Evolutionary conservation across 1,140 invertebrate species (phyloP).

Genomic region (Cydia splendana): DNA sequence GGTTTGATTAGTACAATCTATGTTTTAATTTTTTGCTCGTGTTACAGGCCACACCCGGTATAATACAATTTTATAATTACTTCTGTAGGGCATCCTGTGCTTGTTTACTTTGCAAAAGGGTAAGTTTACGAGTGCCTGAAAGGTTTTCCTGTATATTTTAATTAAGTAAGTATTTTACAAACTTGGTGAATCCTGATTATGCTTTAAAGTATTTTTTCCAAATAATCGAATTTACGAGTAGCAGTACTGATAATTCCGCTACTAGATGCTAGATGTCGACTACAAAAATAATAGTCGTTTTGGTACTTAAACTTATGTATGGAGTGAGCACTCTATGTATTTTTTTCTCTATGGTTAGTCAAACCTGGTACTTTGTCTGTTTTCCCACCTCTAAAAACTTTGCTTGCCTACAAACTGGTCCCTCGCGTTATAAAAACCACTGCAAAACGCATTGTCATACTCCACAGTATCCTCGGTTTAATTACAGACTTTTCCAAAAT

Average conservation of each 20-base stretch:
- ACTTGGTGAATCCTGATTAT: background rate
- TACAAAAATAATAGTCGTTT: no score
- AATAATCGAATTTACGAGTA: no score
- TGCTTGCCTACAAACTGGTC: background rate
- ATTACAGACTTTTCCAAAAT: constrained; percentile 53
- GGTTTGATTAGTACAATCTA: no score
- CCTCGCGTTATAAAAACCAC: background rate
- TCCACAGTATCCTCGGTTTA: constrained; percentile 10
- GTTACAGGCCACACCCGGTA: no score
- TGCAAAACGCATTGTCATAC: background rate
- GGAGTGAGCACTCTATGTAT: no score
- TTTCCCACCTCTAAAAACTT: background rate
- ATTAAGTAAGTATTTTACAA: background rate
- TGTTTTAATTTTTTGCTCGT: no score
- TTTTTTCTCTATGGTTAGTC: no score
- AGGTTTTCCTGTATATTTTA: constrained; percentile 10
- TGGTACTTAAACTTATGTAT: no score
- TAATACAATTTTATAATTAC: constrained; percentile 63
- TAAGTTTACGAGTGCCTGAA: constrained; percentile 7
- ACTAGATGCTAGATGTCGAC: no score
- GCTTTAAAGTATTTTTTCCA: no score
- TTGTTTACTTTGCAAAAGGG: constrained; percentile 12
- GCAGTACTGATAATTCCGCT: no score
- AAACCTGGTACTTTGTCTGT: no score
- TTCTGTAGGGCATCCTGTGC: constrained; percentile 38